A percentile compares a stretch with the other conserved stretches of the same genome.
phyloP scores from a whole-genome alignment of 2,113 vertebrate genomes.

The Ptyas mucosa region DNA sequence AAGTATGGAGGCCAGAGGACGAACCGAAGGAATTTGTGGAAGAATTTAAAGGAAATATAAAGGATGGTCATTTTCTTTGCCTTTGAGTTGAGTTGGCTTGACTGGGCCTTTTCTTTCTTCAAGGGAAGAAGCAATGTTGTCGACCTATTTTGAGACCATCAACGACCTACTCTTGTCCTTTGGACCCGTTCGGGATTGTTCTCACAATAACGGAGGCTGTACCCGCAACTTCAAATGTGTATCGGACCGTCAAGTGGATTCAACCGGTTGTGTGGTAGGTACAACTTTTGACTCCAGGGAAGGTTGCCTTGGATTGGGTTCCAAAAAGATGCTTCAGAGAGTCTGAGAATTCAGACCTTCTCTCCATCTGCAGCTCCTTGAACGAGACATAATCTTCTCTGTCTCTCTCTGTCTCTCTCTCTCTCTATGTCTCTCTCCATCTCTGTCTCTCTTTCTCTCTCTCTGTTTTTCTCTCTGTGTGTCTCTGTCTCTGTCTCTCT shows the following conservation, averaged over 20 bases:
- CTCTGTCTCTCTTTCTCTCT: background rate
- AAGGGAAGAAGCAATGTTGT: constrained; percentile 97
- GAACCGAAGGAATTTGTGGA: background rate
- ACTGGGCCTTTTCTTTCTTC: constrained; percentile 63
- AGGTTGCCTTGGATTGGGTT: background rate
- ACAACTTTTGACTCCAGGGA: rapidly evolving
- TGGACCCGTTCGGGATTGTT: constrained; percentile 91
- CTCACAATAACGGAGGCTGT: constrained; percentile 94
- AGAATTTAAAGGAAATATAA: background rate
- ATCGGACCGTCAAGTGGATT: constrained; percentile 89
- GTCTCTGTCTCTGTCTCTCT: background rate
- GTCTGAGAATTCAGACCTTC: background rate
- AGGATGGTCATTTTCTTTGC: background rate
- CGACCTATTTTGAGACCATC: constrained; percentile 95
- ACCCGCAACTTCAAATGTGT: constrained; percentile 97
- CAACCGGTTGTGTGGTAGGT: constrained; percentile 93
- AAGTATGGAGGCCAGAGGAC: background rate
- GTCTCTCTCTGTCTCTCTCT: background rate
- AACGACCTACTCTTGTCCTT: constrained; percentile 95
- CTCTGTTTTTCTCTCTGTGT: background rate
- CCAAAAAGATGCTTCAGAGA: background rate
- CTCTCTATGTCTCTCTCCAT: no score
- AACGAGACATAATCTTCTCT: background rate
- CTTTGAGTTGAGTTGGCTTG: constrained; percentile 19
- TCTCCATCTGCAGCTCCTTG: background rate